Percentiles rank a stretch among this genome's conserved stretches.
Evolutionary conservation across 2,888 invertebrate genomes (phyloP).

Genomic region (Crossocerus cetratus): DNA sequence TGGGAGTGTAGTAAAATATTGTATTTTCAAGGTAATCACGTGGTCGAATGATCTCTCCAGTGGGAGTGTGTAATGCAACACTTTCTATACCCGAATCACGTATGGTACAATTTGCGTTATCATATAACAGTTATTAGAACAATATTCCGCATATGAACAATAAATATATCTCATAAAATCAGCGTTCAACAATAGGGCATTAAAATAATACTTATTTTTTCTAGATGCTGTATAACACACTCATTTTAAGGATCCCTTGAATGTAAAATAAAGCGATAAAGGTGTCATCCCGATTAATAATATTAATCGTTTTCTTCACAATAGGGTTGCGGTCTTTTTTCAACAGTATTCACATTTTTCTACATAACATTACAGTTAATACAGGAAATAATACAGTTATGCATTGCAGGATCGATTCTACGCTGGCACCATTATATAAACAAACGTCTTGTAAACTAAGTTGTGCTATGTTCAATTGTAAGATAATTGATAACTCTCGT

Average conservation of each 20-base stretch:
- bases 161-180: constrained; percentile 20
- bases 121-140: constrained; percentile 13
- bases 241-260: constrained; percentile 23
- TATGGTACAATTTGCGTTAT: constrained; percentile 32
- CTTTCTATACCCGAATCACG: constrained; percentile 40
- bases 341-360: constrained; percentile 42
- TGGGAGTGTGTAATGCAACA: constrained; percentile 21
- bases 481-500: constrained; percentile 16
- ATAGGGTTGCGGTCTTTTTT: constrained; percentile 28
- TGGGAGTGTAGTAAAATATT: constrained; percentile 26
- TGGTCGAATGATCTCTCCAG: constrained; percentile 13
- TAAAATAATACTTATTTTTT: constrained; percentile 26
- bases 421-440: constrained; percentile 4
- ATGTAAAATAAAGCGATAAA: constrained; percentile 25
- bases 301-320: constrained; percentile 31
- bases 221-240: constrained; percentile 23
- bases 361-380: constrained; percentile 29
- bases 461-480: constrained; percentile 35
- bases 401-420: constrained; percentile 23
- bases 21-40: constrained; percentile 15
- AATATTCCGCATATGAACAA: constrained; percentile 23
- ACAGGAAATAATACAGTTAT: constrained; percentile 39
- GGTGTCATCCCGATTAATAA: constrained; percentile 27
- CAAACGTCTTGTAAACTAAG: constrained; percentile 42
- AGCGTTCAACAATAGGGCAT: constrained; percentile 2